Conservation (phyloP, 1,140 invertebrate genomes). For the Musca vetustissima region DNA sequence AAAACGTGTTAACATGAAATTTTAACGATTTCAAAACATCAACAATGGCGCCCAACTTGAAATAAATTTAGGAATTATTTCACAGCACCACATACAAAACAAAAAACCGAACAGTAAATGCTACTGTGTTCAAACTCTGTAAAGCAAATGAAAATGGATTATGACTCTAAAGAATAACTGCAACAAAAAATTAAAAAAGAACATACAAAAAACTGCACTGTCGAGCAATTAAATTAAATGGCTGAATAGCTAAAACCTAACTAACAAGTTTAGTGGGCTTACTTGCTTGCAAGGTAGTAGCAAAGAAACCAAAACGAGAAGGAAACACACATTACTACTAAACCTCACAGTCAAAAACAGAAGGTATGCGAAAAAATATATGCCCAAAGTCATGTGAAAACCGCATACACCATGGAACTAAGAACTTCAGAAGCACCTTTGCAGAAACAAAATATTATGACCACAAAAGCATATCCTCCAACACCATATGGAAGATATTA, state of each 20-base stretch:
- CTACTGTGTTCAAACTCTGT: background rate
- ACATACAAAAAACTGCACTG: background rate
- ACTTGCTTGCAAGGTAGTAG: background rate
- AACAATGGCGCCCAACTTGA: background rate
- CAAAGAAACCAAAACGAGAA: background rate
- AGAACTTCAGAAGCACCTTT: background rate
- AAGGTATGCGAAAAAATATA: background rate
- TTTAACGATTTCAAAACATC: no score
- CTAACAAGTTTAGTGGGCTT: constrained; percentile 1
- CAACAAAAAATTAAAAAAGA: background rate
- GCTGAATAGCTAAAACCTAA: background rate
- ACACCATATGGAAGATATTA: no score
- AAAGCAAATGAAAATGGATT: constrained; percentile 11
- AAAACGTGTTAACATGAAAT: no score
- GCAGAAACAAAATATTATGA: no score
- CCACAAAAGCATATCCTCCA: no score
- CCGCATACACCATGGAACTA: background rate
- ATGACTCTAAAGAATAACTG: background rate
- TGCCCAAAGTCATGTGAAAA: no score
- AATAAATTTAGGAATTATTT: constrained; percentile 1
- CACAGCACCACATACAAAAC: background rate
- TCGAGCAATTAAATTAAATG: background rate
- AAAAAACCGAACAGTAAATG: background rate
- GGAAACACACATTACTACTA: background rate
- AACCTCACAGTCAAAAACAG: background rate